Conservation (phyloP, 2,888 invertebrate genomes). For the Nomada fabriciana region DNA sequence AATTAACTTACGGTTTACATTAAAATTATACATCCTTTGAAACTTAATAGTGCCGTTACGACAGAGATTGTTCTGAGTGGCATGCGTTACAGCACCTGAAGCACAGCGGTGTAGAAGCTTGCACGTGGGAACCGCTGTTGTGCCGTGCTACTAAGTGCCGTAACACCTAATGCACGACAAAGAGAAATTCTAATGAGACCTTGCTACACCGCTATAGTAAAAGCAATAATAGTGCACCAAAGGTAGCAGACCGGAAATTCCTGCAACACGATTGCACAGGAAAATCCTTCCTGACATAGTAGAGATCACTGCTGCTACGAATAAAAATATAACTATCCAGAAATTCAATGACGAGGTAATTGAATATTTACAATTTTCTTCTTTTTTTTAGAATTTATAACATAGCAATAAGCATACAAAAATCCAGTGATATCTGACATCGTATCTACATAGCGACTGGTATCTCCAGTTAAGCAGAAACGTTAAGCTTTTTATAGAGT, state of each 20-base stretch:
- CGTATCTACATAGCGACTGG: too few relatives aligned
- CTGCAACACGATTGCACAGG: neutral
- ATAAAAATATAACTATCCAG: neutral
- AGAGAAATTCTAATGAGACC: conserved; percentile 70
- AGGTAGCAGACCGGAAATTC: conserved; percentile 34
- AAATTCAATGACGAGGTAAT: too few relatives aligned
- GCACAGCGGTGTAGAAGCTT: conserved; percentile 57
- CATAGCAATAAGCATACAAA: too few relatives aligned
- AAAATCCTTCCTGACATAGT: neutral
- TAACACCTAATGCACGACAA: conserved; percentile 66
- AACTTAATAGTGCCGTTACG: conserved; percentile 64
- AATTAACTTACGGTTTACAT: conserved; percentile 54
- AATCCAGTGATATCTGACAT: too few relatives aligned
- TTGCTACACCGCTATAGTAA: conserved; percentile 46
- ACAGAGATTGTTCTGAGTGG: conserved; percentile 61
- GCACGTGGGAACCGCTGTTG: conserved; percentile 65
- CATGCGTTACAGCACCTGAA: conserved; percentile 58
- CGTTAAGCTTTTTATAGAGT: too few relatives aligned
- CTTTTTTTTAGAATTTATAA: too few relatives aligned
- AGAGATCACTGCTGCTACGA: conserved; percentile 1
- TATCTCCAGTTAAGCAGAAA: too few relatives aligned
- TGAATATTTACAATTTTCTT: too few relatives aligned
- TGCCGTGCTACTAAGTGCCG: conserved; percentile 62
- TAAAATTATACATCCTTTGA: conserved; percentile 59
- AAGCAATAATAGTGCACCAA: conserved; percentile 54